A percentile compares a stretch with the other conserved stretches of the same genome.
phyloP scores from a whole-genome alignment of 2,113 vertebrate species.

The Eublepharis macularius region DNA sequence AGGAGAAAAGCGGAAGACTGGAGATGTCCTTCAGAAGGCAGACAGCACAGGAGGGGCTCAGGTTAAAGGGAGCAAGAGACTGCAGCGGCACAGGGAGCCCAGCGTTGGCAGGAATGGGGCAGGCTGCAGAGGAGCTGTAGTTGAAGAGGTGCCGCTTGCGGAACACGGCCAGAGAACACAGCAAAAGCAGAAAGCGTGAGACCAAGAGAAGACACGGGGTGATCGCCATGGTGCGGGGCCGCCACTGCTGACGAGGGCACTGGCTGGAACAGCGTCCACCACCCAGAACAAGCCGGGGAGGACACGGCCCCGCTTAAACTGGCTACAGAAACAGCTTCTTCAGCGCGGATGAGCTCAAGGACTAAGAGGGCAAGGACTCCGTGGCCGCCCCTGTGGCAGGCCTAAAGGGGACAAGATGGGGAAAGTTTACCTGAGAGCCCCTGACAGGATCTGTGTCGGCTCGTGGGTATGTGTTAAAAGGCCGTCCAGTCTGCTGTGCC shows the following conservation, averaged over 20 bases:
- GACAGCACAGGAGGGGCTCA: not conserved
- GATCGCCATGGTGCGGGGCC: too few species aligned
- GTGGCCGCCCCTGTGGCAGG: not conserved
- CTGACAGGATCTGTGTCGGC: constrained; percentile 83
- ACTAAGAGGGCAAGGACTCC: too few species aligned
- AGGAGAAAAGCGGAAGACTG: not conserved
- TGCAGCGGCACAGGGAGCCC: not conserved
- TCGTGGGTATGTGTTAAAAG: constrained; percentile 93
- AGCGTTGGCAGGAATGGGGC: not conserved
- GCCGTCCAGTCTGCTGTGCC: constrained; percentile 79
- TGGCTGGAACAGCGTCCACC: not conserved
- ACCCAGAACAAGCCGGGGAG: not conserved
- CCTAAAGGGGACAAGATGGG: not conserved
- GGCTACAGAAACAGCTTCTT: not conserved
- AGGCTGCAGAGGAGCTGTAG: not conserved
- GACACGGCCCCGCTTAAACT: not conserved
- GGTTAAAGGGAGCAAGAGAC: not conserved
- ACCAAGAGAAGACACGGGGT: not conserved
- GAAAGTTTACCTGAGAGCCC: constrained; percentile 81
- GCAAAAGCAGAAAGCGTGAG: not conserved
- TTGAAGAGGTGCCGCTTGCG: not conserved
- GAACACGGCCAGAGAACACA: not conserved
- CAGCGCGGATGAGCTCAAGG: fast-evolving
- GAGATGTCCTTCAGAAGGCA: not conserved
- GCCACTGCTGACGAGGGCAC: not conserved